These are phyloP conservation scores for Andrena camellia DNA, from an alignment of 2,888 invertebrate genomes.

Conservation along the genomic window DNA sequence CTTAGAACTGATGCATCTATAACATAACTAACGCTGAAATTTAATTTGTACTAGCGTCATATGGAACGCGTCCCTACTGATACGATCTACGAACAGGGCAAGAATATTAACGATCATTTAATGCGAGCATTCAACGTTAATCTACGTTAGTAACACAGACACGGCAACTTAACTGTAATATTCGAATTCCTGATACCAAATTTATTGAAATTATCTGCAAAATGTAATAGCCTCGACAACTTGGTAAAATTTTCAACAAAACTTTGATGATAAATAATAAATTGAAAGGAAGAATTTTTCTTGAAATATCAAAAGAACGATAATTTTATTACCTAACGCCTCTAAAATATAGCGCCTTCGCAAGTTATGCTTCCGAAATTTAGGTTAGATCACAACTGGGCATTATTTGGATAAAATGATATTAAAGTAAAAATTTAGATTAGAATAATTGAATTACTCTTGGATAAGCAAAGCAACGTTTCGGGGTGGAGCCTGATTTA, in stretches of 20 bases:
- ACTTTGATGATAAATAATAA: not conserved
- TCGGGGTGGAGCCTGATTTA: too few species aligned
- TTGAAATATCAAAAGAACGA: too few species aligned
- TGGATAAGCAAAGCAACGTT: too few species aligned
- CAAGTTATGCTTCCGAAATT: too few species aligned
- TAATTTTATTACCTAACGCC: too few species aligned
- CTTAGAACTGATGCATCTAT: not conserved
- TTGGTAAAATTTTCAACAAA: not conserved
- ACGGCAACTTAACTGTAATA: not conserved
- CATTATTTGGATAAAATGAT: too few species aligned
- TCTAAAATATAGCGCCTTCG: too few species aligned
- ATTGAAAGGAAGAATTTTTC: not conserved
- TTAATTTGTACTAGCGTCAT: not conserved
- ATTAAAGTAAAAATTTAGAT: too few species aligned
- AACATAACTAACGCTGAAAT: not conserved
- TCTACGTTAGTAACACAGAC: not conserved
- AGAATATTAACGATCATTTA: conserved; percentile 18
- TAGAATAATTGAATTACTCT: too few species aligned
- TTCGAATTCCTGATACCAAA: conserved; percentile 11
- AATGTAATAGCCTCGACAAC: not conserved
- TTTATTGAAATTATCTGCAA: not conserved
- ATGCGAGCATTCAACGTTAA: too few species aligned
- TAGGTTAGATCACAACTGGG: too few species aligned
- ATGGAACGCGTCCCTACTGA: not conserved
- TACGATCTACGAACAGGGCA: conserved; percentile 13